Evolutionary conservation across 2,797 vertebrate genomes (phyloP), one percentile per base, ranked within the genome.

Genomic region (Pteropus rufus): DNA sequence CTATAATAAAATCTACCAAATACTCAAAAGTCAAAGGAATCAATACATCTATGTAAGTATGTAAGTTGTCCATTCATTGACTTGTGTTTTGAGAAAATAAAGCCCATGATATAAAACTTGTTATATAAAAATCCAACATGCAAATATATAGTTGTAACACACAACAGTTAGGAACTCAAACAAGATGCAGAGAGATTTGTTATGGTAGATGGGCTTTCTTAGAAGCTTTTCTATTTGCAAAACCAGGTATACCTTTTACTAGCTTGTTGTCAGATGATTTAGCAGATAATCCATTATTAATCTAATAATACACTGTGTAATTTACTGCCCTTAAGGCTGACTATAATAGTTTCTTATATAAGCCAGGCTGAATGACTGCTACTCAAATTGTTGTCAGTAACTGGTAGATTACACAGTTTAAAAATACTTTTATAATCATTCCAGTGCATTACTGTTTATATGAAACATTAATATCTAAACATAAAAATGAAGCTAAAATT

Each of bases 251-350:
- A 39, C 49, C 81, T 96, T 98, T 96, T 85, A 49, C 49, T 49
- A 49, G 15, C 49, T 49, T 49, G 14, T 5, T 49, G 15, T 92
- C 96, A 97, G 91, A 87, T 96, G 89, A 70, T 96, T 98, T 97
- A 92, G 64, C 15, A 92, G 83, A 97, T 93, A 19, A 86, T 96
- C 26, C 85, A 95, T 98, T 98, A 97, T 84, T 96, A 98, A 23
- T 64, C 88, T 94, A 84, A 93, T 73, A 92, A 90, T 60, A 87
- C 75, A 85, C 10, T 67, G 1, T 62, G 76, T 96, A 96, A 98
- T 96, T 97, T 97, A 98, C 89, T 96, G 58, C 36, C 89, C 95
- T 77, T 70, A 87, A 90, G 64, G 60, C 1, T 95, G 97, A 97
- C 39, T 3, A 81, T 87, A 95, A 91, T 89, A 80, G 54, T 93